Conservation (phyloP, 2,888 invertebrate species). For the Tanytarsus gracilentus region DNA sequence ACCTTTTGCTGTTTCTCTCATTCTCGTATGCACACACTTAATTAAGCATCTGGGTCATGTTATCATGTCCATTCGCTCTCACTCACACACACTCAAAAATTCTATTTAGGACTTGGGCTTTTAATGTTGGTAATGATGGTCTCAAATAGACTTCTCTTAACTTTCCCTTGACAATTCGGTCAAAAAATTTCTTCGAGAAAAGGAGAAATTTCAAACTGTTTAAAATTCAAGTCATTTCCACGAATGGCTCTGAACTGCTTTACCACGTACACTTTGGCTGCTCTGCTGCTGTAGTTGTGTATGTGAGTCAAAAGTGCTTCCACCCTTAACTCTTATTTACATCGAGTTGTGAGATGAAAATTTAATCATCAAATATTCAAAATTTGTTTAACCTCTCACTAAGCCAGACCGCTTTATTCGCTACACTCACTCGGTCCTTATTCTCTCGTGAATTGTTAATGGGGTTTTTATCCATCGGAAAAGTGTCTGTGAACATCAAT, state of each 20-base stretch:
- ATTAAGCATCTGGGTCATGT: constrained; percentile 13
- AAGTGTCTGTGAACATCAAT: too few relatives aligned
- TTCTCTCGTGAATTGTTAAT: too few relatives aligned
- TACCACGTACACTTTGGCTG: background rate
- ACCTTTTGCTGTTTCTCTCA: background rate
- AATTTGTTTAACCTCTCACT: background rate
- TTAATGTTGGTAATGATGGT: too few relatives aligned
- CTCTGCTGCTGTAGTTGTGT: background rate
- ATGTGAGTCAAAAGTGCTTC: background rate
- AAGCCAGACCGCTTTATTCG: background rate
- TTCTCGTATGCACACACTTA: background rate
- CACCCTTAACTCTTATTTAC: background rate
- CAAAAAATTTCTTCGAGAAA: background rate
- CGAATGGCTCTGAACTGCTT: too few relatives aligned
- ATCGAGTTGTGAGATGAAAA: background rate
- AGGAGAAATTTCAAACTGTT: background rate
- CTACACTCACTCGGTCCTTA: too few relatives aligned
- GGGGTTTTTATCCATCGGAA: too few relatives aligned
- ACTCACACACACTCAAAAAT: too few relatives aligned
- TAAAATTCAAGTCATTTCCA: constrained; percentile 17
- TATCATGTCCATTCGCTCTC: too few relatives aligned
- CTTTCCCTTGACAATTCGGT: too few relatives aligned
- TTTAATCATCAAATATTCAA: constrained; percentile 22
- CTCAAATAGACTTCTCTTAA: too few relatives aligned
- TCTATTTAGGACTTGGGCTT: too few relatives aligned